Evolutionary conservation across 2,888 invertebrate species (phyloP).

Genomic region (Pyralis farinalis): DNA sequence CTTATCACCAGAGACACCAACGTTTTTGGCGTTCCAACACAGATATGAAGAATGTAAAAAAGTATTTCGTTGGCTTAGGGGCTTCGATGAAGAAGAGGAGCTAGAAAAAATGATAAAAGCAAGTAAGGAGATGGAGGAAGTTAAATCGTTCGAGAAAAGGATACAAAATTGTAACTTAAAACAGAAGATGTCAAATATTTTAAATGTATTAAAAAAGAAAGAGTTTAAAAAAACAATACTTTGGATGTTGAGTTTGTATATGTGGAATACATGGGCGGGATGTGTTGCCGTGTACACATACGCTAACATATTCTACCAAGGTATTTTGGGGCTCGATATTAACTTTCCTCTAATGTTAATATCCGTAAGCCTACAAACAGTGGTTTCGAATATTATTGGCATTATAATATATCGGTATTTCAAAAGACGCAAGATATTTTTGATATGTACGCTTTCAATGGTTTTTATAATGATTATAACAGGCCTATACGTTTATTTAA

Average conservation of each 20-base stretch:
- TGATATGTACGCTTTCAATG: slow-evolving; percentile 8
- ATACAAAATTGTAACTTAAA: not conserved
- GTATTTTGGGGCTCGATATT: slow-evolving; percentile 12
- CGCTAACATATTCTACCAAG: slow-evolving; percentile 17
- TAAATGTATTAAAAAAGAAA: slow-evolving; percentile 15
- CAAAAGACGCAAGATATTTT: slow-evolving; percentile 12
- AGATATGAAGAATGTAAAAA: slow-evolving; percentile 60
- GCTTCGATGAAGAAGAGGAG: slow-evolving; percentile 39
- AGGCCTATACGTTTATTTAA: slow-evolving; percentile 13
- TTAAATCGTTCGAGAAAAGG: too few relatives aligned
- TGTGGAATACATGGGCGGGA: slow-evolving; percentile 23
- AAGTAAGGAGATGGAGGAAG: not conserved
- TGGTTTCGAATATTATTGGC: slow-evolving; percentile 19
- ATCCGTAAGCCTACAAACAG: slow-evolving; percentile 19
- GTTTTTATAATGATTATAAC: slow-evolving; percentile 6
- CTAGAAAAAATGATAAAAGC: slow-evolving; percentile 31
- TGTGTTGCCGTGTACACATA: slow-evolving; percentile 22
- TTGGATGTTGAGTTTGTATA: slow-evolving; percentile 21
- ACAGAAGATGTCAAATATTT: slow-evolving; percentile 7
- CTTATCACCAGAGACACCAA: slow-evolving; percentile 74
- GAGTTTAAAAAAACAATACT: slow-evolving; percentile 27
- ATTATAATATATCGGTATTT: slow-evolving; percentile 18
- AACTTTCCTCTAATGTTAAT: slow-evolving; percentile 17
- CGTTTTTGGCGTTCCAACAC: slow-evolving; percentile 74
- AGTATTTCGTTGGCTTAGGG: slow-evolving; percentile 67